Evolutionary conservation across 2,888 invertebrate genomes (phyloP), one percentile per base, ranked within the genome.

Genomic region (Myopa tessellatipennis): DNA sequence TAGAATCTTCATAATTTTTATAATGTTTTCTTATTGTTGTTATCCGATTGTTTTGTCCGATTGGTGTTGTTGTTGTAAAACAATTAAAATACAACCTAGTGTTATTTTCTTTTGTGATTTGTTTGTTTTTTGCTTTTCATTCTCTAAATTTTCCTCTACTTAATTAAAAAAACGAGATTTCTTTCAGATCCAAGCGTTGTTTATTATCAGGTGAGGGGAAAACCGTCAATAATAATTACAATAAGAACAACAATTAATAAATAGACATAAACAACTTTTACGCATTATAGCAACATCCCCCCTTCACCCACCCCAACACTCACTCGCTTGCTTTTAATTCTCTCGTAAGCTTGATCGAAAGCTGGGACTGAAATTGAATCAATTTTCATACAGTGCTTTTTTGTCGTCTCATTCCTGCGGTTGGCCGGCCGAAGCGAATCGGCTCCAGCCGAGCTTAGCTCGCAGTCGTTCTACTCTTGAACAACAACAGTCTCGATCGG

Each of bases 401-500:
- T 71, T n/a, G 4, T 18, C n/a, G 50, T 68, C 36, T 18, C 4
- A 12, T 26, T 73, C 26, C 7, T 73, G 52, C 40, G 38, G 63
- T 40, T 45, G 61, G 4, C 18, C 26, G 45, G 34, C 34, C 36
- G 61, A 63, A 38, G 45, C 26, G 26, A 74, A 74, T 16, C 52
- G 52, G 14, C 8, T 69, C 63, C 36, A 63, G 68, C 71, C 71
- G 77, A 76, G 74, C 61, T 79, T 76, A 77, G 73, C 68, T 79
- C 55, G 76, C 76, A 73, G 76, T 65, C 76, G 76, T 79, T 74
- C 76, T 77, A 76, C 50, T 40, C 73, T 55, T 45, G 65, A 76
- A 73, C 73, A 58, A 76, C 76, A 76, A 76, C 76, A 79, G 77
- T 76, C 76, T 73, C 50, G 77, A 77, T 76, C 73, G 63, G 79